These are phyloP conservation scores for Tenualosa thibaudeaui DNA, from an alignment of 2,797 vertebrate genomes.

Conservation along the genomic window DNA sequence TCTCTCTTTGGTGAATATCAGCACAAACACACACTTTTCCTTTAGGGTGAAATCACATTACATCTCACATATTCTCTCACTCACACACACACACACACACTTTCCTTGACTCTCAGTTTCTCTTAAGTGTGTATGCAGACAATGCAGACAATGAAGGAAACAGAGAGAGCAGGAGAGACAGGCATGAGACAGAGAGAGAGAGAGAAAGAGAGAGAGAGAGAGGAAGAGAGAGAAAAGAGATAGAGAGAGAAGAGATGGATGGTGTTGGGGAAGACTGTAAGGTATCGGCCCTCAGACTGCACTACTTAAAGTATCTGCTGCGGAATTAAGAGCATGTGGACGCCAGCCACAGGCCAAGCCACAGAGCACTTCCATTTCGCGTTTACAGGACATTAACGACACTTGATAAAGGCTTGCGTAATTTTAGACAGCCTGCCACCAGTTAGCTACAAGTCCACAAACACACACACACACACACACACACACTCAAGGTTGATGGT, in stretches of 20 bases:
- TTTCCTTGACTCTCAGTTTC: background rate
- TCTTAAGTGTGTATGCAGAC: background rate
- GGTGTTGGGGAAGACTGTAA: conserved; percentile 51
- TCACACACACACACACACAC: background rate
- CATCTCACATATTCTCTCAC: background rate
- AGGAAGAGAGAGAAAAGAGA: background rate
- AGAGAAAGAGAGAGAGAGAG: background rate
- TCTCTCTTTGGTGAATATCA: background rate
- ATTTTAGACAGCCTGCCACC: conserved; percentile 85
- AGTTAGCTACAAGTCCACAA: conserved; percentile 77
- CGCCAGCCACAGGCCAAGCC: conserved; percentile 72
- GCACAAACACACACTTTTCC: background rate
- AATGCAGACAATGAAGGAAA: background rate
- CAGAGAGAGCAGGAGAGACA: background rate
- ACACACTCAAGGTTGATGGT: conserved; percentile 51
- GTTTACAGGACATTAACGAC: conserved; percentile 85
- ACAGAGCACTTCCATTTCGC: conserved; percentile 80
- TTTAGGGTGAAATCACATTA: background rate
- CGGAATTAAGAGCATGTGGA: conserved; percentile 81
- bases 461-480: conserved; percentile 68
- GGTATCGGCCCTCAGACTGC: conserved; percentile 74
- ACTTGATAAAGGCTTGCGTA: conserved; percentile 88
- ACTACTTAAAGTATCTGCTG: conserved; percentile 84
- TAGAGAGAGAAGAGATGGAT: conserved; percentile 37
- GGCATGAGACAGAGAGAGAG: background rate